Base-by-base conservation (phyloP, 30 jellyfish, hydroid and myxozoan genomes). In the Aurelia sp. region DNA sequence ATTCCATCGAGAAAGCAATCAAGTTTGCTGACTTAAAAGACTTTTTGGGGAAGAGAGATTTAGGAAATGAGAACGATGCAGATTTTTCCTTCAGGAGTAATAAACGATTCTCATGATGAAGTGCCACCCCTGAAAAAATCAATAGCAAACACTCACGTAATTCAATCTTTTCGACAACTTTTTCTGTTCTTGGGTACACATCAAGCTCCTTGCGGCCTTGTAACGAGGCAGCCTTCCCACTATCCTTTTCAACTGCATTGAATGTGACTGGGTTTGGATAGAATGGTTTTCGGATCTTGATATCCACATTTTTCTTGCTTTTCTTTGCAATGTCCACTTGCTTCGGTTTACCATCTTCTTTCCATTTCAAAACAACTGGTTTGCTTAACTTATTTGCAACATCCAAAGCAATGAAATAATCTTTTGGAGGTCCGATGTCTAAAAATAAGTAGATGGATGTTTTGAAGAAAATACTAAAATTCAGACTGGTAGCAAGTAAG, bases 191-290 rank as follows among this genome's bases (percentile, higher is more conserved):
- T 52, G 78, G 86, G 24, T 61, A 52, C 44, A 84, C 33, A 40
- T 51, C 67, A 9, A 84, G 73, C 18, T 61, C 71, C 2, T 84
- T 81, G 21, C 93, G 74, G 3, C 78, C 88, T 20, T 75, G 84
- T 58, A 84, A 60, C 12, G 38, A 62, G 20, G 72, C 38, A 5
- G n/a, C n/a, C 61, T 62, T 30, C 10, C 72, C 76, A 8, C 77
- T 71, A 4, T 41, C 60, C 57, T 84, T 84, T n/a, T 72, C 67
- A 15, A 57, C 30, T 8, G 88, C 93, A 12, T 60, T 31, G 20
- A 84, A 18, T 4, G 72, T 19, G 40, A 84, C 58, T 9, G 93
- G 93, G 48, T 84, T 71, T 20, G 93, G 93, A 44, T 60, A 84
- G 53, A 71, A 84, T 35, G 27, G 48, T 63, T 84, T 47, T 44